Percentiles rank a stretch among this genome's conserved stretches.
These are phyloP conservation scores for Diaphora mendica DNA, from an alignment of 2,888 invertebrate species.

Conservation along the genomic window DNA sequence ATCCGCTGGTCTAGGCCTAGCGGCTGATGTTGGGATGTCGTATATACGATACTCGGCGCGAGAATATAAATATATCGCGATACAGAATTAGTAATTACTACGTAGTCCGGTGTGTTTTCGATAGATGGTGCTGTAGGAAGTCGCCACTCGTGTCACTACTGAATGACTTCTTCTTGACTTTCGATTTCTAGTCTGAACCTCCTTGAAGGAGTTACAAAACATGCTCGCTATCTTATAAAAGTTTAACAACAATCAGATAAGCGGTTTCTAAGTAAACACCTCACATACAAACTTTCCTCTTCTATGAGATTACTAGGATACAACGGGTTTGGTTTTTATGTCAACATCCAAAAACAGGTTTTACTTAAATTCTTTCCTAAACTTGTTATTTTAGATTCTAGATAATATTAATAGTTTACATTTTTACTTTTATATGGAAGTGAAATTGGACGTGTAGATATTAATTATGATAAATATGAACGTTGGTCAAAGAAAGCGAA, in stretches of 20 bases:
- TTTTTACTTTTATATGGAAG: conserved; percentile 32
- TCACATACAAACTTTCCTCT: conserved; percentile 25
- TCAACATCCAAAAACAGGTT: conserved; percentile 42
- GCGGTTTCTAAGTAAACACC: conserved; percentile 25
- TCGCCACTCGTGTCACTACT: too few relatives aligned
- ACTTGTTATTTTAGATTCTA: conserved; percentile 33
- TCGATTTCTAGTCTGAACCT: background rate
- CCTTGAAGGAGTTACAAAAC: background rate
- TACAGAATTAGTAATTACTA: too few relatives aligned
- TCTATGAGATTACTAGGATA: conserved; percentile 38
- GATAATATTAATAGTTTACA: conserved; percentile 35
- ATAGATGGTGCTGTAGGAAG: too few relatives aligned
- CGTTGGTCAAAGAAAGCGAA: background rate
- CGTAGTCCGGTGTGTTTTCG: too few relatives aligned
- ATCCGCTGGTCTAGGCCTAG: too few relatives aligned
- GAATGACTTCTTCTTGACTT: background rate
- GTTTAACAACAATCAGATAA: conserved; percentile 27
- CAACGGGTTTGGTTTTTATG: conserved; percentile 29
- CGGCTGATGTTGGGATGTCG: too few relatives aligned
- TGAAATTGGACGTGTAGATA: conserved; percentile 1
- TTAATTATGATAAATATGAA: conserved; percentile 1
- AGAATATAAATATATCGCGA: too few relatives aligned
- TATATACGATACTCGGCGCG: too few relatives aligned
- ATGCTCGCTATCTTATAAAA: conserved; percentile 6
- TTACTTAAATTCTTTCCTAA: conserved; percentile 35